Evolutionary conservation across 2,888 invertebrate genomes (phyloP), one percentile per base, ranked within the genome.

Genomic region (Autographa gamma): DNA sequence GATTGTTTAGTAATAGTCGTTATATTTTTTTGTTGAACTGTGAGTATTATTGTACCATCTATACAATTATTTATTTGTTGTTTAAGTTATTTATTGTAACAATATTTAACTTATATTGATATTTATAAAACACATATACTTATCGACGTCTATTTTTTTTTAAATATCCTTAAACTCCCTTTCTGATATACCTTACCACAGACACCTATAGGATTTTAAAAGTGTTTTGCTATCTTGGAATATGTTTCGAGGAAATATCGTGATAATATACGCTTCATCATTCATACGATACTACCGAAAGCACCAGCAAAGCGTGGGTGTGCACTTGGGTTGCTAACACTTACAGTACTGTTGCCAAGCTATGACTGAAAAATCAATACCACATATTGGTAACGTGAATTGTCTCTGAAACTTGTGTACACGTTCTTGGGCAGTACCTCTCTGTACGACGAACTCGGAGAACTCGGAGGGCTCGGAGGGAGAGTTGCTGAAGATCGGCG

Each of bases 401-500:
- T 74, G 73, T 74, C 66, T 73, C 63, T 75, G 75, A 77, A 82
- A 71, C 48, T 77, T 63, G 69, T 82, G 41, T 71, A 71, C 43
- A 61, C 65, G 79, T 84, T 79, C n/a, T 84, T 81, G 81, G 76
- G 60, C 86, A 83, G 74, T 75, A 74, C 67, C 76, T 62, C 60
- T 73, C 11, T 70, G 69, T 62, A 43, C 54, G 87, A 78, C 65
- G 87, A 83, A n/a, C 14, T 52, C 31, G 73, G 67, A 62, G 87
- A 83, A n/a, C 14, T 52, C 31, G 73, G 67, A 62, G 64, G 62
- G 13, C 18, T 32, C 34, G n/a, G 76, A 74, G 1, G 86, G 87
- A 5, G 87, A 88, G 72, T 79, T 93, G 79, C 80, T 95, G 79
- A 93, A 92, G 86, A 91, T 93, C 83, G 91, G 92, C 41, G 91